A percentile compares a stretch with the other conserved stretches of the same genome.
Conservation (phyloP, 2,113 vertebrate genomes). For the Gallinago media region DNA sequence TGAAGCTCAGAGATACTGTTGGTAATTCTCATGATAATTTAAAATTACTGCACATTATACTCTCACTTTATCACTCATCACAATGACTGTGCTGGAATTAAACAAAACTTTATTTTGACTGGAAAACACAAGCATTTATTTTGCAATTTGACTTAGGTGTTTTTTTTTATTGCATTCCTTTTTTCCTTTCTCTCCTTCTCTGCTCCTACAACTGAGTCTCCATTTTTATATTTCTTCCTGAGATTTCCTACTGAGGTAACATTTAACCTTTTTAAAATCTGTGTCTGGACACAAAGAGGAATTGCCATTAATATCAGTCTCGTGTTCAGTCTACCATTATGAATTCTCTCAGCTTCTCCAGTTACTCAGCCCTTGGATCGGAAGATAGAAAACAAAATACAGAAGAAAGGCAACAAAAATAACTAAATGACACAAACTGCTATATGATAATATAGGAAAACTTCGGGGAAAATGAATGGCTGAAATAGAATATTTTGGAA, state of each 20-base stretch:
- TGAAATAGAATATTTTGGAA: neutral
- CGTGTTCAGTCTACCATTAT: neutral
- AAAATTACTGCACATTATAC: neutral
- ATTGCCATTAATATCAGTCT: neutral
- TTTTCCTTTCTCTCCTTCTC: neutral
- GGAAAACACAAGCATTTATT: neutral
- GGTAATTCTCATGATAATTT: slow-evolving; percentile 24
- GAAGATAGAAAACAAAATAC: neutral
- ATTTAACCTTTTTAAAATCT: neutral
- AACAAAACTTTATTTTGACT: neutral
- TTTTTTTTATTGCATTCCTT: neutral
- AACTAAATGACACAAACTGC: neutral
- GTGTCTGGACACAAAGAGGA: neutral
- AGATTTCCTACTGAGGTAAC: neutral
- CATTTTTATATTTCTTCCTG: neutral
- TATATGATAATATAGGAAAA: neutral
- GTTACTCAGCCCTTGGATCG: neutral
- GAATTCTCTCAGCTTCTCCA: neutral
- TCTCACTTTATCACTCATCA: slow-evolving; percentile 13
- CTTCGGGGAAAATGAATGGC: neutral
- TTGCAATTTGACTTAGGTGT: neutral
- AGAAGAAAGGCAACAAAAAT: neutral
- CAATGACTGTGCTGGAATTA: neutral
- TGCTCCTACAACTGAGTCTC: neutral
- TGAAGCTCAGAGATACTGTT: neutral